Base-by-base conservation (phyloP, 2,888 invertebrate genomes). In the Argyra leucocephala region DNA sequence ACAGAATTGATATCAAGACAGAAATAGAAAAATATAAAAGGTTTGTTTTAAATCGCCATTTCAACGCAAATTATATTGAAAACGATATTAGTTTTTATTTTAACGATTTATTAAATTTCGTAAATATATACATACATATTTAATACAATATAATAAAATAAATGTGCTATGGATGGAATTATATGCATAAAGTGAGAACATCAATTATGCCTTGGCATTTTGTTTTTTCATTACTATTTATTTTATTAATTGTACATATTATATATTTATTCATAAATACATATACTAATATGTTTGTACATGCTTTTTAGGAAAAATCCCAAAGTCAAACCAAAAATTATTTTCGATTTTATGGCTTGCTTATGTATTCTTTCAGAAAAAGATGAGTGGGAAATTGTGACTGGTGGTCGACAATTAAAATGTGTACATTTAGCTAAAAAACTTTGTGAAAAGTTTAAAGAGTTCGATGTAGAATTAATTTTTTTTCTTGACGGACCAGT, bases 401-500 rank as follows among this genome's bases (percentile, higher is more conserved):
- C 59, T 22, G 68, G 61, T 22, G 68, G 68, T 15, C 66, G 68
- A 1, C 64, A 67, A 18, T 21, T n/a, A n/a, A 59, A 64, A 61
- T 61, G 62, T 22, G 62, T 37, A 18, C 26, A 57, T 5, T 57
- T 60, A 31, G 66, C 67, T 1, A 62, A 64, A 61, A 22, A 4
- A 4, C 23, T 68, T n/a, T 66, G 62, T 23, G n/a, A 63, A 26
- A 66, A 66, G 64, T 67, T 68, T n/a, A 67, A 61, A 24, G 22
- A 62, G 5, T 22, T 64, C 12, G 64, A 61, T 36, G 57, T 65
- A 21, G 64, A 66, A 36, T 22, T 68, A 26, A 57, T 64, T 6
- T 68, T 67, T 60, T 68, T 67, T 59, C 7, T 66, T n/a, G 67
- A 68, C 60, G 68, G 68, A 12, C 67, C 67, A 61, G 63, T 68